Evolutionary conservation across 1,140 invertebrate genomes (phyloP), one percentile per base, ranked within the genome.

Genomic region (Chrysoperla carnea): DNA sequence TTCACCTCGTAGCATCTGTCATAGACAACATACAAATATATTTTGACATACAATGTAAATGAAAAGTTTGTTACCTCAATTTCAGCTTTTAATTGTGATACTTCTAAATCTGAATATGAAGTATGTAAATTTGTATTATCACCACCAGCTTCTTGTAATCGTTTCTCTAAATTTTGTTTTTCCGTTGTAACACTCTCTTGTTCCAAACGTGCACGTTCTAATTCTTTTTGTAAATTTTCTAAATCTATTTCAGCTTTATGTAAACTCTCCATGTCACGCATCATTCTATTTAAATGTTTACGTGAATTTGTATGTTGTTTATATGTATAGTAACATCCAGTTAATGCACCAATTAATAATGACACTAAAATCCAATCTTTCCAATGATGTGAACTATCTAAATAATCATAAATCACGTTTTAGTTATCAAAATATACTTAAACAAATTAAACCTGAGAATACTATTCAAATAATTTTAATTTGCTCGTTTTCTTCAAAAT

Each of bases 211-310:
- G 69, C 69, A 45, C 66, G 61, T 49, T 72, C 68, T 27, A 72
- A 51, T 52, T 75, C 72, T 61, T 81, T 79, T 64, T 93, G 86
- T 57, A 93, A 68, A 55, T 87, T 78, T 60, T 81, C 76, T 4
- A 95, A 60, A 14, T 84, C 81, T 46, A 85, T 70, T 63, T 95
- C 90, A 6, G 90, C 89, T 53, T 81, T 83, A 47, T 88, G 81
- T 40, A 96, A 65, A 50, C 81, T 81, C 53, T 94, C 90, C 84
- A 95, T 87, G 52, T 95, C 88, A 52, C 81, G 79, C 56, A 89
- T 80, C 87, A 95, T 90, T 44, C 85, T 77, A 40, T 76, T 73
- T 29, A 95, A 65, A 56, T 94, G 83, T 41, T 71, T 69, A 48
- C 88, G 81, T 5, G 86, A 89, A 51, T 76, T 81, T 54, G 87